phyloP scores from a whole-genome alignment of 2,888 invertebrate species.

The Girardia tigrina region DNA sequence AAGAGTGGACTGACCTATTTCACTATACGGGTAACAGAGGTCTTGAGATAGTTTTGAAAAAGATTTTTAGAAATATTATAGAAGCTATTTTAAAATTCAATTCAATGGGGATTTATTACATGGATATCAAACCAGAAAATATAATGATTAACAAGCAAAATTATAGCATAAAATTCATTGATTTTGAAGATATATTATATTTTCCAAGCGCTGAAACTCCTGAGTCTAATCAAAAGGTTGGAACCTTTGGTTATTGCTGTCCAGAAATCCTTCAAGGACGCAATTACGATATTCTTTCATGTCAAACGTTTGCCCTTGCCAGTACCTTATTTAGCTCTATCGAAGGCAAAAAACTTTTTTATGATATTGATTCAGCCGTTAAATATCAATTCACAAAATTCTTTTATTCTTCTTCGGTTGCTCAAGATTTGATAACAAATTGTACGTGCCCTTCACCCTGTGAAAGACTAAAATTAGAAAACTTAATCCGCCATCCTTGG shows the following conservation, averaged over 20 bases:
- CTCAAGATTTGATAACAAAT: neutral
- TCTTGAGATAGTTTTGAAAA: neutral
- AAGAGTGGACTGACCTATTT: neutral
- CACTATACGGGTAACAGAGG: neutral
- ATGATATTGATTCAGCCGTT: neutral
- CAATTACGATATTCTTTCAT: neutral
- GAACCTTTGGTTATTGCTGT: neutral
- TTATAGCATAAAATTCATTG: neutral
- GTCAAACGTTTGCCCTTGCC: neutral
- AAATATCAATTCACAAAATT: neutral
- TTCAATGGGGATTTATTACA: neutral
- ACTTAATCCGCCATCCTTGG: neutral
- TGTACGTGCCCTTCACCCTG: neutral
- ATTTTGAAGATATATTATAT: neutral
- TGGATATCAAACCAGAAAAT: slow-evolving; percentile 13
- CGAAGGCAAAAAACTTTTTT: neutral
- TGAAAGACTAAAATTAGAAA: neutral
- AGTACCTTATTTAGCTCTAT: neutral
- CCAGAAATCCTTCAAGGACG: neutral
- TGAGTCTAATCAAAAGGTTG: neutral
- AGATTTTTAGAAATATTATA: neutral
- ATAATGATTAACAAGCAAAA: neutral
- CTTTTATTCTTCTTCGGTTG: neutral
- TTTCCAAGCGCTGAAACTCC: neutral
- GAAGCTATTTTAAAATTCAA: neutral